Evolutionary conservation across 2,888 invertebrate genomes (phyloP), one percentile per base, ranked within the genome.

Genomic region (Mythimna pallens): DNA sequence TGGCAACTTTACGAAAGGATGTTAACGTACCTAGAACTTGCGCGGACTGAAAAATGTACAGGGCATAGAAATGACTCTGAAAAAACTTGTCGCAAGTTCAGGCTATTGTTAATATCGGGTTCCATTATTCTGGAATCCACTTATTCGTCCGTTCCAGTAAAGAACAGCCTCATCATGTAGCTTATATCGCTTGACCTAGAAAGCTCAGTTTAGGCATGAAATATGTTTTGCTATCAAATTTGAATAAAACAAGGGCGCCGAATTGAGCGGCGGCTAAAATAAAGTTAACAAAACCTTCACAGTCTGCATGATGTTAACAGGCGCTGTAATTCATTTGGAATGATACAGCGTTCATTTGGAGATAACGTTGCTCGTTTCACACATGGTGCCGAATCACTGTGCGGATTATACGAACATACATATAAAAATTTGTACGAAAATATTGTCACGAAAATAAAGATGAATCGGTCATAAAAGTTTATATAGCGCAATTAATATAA

Each of bases 161-260:
- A 73, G 75, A 82, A 82, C 68, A 86, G 79, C 80, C 78, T 73
- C 80, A 86, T 87, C 84, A 81, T 78, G 77, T 77, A 76, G 71
- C 77, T 84, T 76, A 85, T 76, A 80, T 75, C 50, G 75, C 57
- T 87, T 90, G 91, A 90, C 91, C 91, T 89, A 92, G 87, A 94
- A 90, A 92, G 88, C 88, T 87, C 86, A 84, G 84, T 86, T 90
- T 87, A 81, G 84, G 86, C 90, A 90, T 93, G 88, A 93, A 94
- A 94, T 93, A 93, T 93, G 91, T 92, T 92, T 88, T 83, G 90
- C 90, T 89, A 92, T 93, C 90, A 94, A 93, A 93, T 91, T 91
- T 91, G 88, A 91, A 92, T 91, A 91, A 87, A 90, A 89, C 86
- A 88, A 83, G 83, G 86, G 71, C 62, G 78, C 64, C 80, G 75